Conservation (phyloP, 2,797 vertebrate species). For the Adelosebastes latens region DNA sequence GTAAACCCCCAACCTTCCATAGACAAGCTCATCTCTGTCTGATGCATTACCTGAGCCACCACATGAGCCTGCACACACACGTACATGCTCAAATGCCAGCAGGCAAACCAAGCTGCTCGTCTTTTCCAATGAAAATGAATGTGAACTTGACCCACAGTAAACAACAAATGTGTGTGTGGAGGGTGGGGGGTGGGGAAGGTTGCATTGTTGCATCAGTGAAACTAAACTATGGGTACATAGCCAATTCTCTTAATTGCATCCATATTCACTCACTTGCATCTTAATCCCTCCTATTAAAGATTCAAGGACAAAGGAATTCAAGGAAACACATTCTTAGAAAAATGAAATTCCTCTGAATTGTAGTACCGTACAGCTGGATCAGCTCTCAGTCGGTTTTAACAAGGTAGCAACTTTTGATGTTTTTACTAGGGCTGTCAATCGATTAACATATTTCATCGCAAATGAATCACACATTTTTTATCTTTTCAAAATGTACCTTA, state of each 20-base stretch:
- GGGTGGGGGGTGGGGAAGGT: background rate
- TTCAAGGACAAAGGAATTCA: background rate
- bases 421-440: too few species aligned
- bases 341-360: background rate
- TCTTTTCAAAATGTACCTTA: too few species aligned
- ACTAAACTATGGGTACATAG: background rate
- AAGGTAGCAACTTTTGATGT: accelerated
- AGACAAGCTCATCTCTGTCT: background rate
- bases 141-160: background rate
- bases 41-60: background rate
- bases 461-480: accelerated
- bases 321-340: too few species aligned
- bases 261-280: background rate
- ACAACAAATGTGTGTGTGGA: too few species aligned
- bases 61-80: background rate
- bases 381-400: too few species aligned
- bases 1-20: background rate
- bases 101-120: background rate
- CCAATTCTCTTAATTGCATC: background rate
- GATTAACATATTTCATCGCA: too few species aligned
- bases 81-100: background rate
- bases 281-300: background rate
- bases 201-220: conserved; percentile 12
- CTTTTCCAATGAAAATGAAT: background rate
- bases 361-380: accelerated